Percentiles rank a stretch among this genome's conserved stretches.
Conservation (phyloP, 2,888 invertebrate genomes). For the Phyto melanocephala region DNA sequence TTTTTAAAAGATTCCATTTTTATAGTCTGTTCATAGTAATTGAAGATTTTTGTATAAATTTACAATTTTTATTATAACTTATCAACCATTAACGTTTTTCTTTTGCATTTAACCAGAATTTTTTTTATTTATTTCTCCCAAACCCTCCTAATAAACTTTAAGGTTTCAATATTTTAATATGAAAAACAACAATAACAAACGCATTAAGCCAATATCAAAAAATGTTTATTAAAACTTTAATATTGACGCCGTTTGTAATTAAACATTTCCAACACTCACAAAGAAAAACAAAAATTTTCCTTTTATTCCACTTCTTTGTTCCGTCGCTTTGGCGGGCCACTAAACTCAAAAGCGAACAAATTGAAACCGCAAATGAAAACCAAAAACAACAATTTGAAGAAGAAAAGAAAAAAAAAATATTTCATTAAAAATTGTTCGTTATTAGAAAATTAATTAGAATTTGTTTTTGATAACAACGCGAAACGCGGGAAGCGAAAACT, state of each 20-base stretch:
- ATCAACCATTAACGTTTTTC: no score
- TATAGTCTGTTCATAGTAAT: no score
- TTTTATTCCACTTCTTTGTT: conserved; percentile 47
- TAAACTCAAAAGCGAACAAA: conserved; percentile 4
- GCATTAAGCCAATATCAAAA: background rate
- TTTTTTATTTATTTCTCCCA: no score
- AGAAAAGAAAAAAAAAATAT: conserved; percentile 26
- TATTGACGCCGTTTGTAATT: conserved; percentile 43
- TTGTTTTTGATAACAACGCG: conserved; percentile 58
- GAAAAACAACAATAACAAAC: background rate
- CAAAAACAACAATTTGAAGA: background rate
- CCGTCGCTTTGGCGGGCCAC: background rate
- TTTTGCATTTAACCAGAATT: no score
- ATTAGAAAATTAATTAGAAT: conserved; percentile 64
- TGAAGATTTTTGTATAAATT: no score
- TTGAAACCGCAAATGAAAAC: background rate
- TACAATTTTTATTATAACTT: no score
- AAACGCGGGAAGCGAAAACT: conserved; percentile 30
- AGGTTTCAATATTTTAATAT: background rate
- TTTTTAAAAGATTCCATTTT: no score
- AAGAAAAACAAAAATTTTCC: conserved; percentile 4
- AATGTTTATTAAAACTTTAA: conserved; percentile 16
- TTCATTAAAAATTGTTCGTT: conserved; percentile 61
- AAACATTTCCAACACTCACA: conserved; percentile 13
- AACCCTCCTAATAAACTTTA: no score